These are phyloP conservation scores for Araneus ventricosus DNA, from an alignment of 1,140 invertebrate species.

Conservation along the genomic window DNA sequence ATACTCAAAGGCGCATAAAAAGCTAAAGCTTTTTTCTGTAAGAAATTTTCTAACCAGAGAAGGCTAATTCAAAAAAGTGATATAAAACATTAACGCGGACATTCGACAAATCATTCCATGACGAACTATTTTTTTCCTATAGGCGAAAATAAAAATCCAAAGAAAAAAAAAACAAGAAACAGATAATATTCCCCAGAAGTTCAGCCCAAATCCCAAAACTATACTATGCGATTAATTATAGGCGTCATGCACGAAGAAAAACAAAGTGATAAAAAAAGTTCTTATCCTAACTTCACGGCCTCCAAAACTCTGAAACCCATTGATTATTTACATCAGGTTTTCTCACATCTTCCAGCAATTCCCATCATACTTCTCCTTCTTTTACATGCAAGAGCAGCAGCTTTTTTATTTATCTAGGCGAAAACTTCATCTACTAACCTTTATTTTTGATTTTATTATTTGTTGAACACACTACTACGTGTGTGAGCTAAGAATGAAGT, in stretches of 20 bases:
- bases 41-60: too few relatives aligned
- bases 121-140: not conserved
- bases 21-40: too few relatives aligned
- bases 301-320: too few relatives aligned
- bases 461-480: conserved; percentile 7
- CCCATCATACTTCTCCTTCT: not conserved
- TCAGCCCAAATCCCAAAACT: not conserved
- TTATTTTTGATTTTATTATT: conserved; percentile 15
- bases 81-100: too few relatives aligned
- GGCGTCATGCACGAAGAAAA: too few relatives aligned
- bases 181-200: not conserved
- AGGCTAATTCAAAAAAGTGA: too few relatives aligned
- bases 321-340: too few relatives aligned
- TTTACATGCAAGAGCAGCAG: not conserved
- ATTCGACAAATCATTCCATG: too few relatives aligned
- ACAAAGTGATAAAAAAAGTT: too few relatives aligned
- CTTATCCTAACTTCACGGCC: too few relatives aligned
- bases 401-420: not conserved
- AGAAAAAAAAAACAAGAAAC: not conserved
- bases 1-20: too few relatives aligned
- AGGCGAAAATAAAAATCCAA: not conserved
- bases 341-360: too few relatives aligned
- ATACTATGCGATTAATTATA: not conserved
- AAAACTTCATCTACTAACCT: not conserved
- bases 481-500: conserved; percentile 5